Base-by-base conservation (phyloP, 1,140 invertebrate species). In the Drosophila littoralis region DNA sequence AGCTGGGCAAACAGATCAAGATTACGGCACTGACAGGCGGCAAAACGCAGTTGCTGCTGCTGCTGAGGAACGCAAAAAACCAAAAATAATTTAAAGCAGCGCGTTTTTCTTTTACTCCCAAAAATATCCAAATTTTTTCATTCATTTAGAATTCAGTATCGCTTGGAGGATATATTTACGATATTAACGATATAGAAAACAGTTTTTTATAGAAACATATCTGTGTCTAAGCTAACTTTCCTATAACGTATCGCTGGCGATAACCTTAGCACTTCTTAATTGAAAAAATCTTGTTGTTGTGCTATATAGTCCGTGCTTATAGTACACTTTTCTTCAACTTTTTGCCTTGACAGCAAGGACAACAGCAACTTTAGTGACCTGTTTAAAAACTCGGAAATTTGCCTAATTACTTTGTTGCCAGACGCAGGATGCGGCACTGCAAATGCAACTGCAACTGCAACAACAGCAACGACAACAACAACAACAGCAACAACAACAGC, bases 391-490 rank as follows among this genome's bases (percentile, higher is more conserved):
- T 84, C 81, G 81, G 81, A 83, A 84, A 83, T 83, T 83, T 84
- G 77, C 81, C 81, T 83, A 83, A 83, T 83, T 83, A 83, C 81
- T 84, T 83, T 83, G 81, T 83, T 80, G 81, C 81, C 81, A 84
- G 57, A 43, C 74, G 70, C 79, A 66, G 70, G 48, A 55, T 54
- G 38, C 40, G 58, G 46, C 46, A 32, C 68, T 40, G 13, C 43
- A 55, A 35, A 48, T 48, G n/a, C 42, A 69, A 40, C 43, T 28
- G 8, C 43, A 36, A 15, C 51, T 33, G 15, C 43, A 65, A 46
- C 52, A 55, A 15, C 52, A 59, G 48, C 78, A 57, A 40, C 32
- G 10, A 9, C 28, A 17, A 40, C 32, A 13, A 9, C 28, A 17
- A 8, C 15, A n/a, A 28, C 45, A n/a, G 7, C 46, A 15, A n/a